Conservation (phyloP, 1,140 invertebrate species). For the Lamellibrachia luymesi region DNA sequence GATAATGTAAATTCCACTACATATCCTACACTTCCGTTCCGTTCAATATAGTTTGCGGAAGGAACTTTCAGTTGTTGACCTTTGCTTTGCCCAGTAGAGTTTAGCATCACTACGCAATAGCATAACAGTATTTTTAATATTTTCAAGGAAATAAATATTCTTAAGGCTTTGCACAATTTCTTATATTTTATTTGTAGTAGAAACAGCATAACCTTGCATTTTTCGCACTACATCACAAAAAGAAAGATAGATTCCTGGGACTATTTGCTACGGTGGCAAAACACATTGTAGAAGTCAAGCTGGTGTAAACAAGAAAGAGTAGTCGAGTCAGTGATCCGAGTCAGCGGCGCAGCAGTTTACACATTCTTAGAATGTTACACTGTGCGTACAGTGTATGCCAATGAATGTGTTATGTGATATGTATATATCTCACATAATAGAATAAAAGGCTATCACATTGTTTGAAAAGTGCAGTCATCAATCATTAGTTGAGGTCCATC, state of each 20-base stretch:
- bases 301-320: slow-evolving; percentile 1
- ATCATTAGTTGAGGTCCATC: no score
- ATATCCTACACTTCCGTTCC: background rate
- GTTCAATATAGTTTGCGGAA: background rate
- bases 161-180: background rate
- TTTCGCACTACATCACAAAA: background rate
- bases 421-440: background rate
- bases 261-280: slow-evolving; percentile 1
- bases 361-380: background rate
- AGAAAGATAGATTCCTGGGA: background rate
- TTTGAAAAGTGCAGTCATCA: background rate
- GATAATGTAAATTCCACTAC: background rate
- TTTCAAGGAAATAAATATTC: background rate
- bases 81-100: background rate
- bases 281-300: background rate
- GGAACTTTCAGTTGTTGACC: background rate
- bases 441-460: background rate
- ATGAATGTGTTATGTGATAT: background rate
- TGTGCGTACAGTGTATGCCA: background rate
- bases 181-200: background rate
- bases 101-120: background rate
- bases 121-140: background rate
- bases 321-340: background rate
- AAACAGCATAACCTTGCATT: background rate
- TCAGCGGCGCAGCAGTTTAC: background rate